These are phyloP conservation scores for Rhinopomastus cyanomelas DNA, from an alignment of 2,113 vertebrate genomes.

Conservation along the genomic window DNA sequence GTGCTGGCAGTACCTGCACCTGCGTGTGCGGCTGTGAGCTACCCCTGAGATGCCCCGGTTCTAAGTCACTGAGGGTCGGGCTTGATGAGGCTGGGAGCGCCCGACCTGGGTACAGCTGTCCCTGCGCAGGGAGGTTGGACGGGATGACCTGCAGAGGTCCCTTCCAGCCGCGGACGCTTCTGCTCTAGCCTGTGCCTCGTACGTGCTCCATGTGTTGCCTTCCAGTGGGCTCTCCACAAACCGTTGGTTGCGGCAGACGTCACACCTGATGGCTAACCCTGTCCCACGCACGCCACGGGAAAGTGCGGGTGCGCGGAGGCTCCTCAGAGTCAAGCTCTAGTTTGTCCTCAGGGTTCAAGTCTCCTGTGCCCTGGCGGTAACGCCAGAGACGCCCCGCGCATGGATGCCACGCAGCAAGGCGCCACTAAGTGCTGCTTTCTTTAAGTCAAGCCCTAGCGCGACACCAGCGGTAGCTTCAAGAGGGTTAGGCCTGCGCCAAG, in stretches of 20 bases:
- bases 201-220: slow-evolving; percentile 51
- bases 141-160: too few species aligned
- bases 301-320: slow-evolving; percentile 39
- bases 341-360: slow-evolving; percentile 65
- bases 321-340: slow-evolving; percentile 61
- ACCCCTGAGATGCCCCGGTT: neutral
- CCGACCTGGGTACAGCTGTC: too few species aligned
- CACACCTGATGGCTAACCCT: slow-evolving; percentile 53
- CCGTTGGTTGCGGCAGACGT: slow-evolving; percentile 42
- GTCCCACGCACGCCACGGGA: slow-evolving; percentile 41
- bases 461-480: slow-evolving; percentile 24
- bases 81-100: too few species aligned
- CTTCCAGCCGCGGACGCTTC: too few species aligned
- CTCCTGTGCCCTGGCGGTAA: slow-evolving; percentile 50
- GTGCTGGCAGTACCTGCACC: rapidly evolving
- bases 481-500: slow-evolving; percentile 6
- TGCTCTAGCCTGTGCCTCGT: slow-evolving; percentile 28
- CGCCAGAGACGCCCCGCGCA: slow-evolving; percentile 70
- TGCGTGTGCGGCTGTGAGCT: rapidly evolving
- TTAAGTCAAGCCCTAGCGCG: slow-evolving; percentile 69
- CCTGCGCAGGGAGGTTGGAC: too few species aligned
- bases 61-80: too few species aligned
- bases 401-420: slow-evolving; percentile 69
- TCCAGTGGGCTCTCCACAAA: slow-evolving; percentile 35
- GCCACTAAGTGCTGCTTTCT: slow-evolving; percentile 75